Conservation (phyloP, 2,113 vertebrate genomes). For the Narcine bancroftii region DNA sequence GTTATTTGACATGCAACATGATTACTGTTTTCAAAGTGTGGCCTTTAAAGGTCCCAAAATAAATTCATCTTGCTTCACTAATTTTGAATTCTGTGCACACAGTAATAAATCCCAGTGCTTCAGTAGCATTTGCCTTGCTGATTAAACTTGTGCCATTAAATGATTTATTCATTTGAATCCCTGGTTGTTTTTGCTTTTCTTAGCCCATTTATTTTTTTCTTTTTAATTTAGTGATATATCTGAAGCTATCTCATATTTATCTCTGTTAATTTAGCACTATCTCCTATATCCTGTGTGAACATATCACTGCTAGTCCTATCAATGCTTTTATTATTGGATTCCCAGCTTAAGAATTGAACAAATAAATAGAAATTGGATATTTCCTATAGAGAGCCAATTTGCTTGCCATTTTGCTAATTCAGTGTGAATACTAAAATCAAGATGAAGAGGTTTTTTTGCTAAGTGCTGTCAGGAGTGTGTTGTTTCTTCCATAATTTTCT, state of each 20-base stretch:
- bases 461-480: too few relatives aligned
- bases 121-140: neutral
- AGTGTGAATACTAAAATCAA: neutral
- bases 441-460: neutral
- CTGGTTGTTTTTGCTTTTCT: too few relatives aligned
- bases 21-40: neutral
- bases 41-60: neutral
- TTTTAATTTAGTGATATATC: too few relatives aligned
- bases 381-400: neutral
- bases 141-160: neutral
- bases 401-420: neutral
- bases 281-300: neutral
- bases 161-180: neutral
- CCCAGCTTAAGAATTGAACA: neutral
- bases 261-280: neutral
- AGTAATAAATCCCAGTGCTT: neutral
- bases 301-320: neutral
- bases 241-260: neutral
- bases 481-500: too few relatives aligned
- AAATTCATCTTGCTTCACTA: neutral
- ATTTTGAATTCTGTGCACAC: neutral
- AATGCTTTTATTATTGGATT: neutral
- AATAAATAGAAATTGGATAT: neutral
- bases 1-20: too few relatives aligned
- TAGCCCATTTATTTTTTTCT: too few relatives aligned